These are phyloP conservation scores for Laticauda colubrina DNA, from an alignment of 2,113 vertebrate genomes.

Conservation along the genomic window DNA sequence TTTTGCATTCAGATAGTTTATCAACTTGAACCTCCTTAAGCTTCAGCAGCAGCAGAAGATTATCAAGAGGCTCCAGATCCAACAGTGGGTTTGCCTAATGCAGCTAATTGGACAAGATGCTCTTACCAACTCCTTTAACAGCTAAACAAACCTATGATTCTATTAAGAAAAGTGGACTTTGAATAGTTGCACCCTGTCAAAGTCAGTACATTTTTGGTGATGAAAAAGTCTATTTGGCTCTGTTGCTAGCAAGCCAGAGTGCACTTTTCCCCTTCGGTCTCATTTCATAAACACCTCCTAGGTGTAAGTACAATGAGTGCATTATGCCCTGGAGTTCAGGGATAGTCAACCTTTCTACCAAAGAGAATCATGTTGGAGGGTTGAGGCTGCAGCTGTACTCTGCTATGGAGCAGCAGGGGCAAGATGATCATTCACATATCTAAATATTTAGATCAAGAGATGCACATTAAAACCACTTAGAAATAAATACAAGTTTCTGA, in stretches of 20 bases:
- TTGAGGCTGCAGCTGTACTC: slow-evolving; percentile 56
- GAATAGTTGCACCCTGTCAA: slow-evolving; percentile 24
- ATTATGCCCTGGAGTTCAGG: slow-evolving; percentile 43
- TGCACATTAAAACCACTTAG: slow-evolving; percentile 59
- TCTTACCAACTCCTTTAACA: not conserved
- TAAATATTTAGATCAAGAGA: slow-evolving; percentile 68
- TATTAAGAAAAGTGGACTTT: slow-evolving; percentile 26
- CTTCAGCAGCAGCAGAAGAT: not conserved
- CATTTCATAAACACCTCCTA: slow-evolving; percentile 59
- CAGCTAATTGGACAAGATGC: not conserved
- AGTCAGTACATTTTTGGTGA: slow-evolving; percentile 25
- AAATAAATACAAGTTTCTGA: slow-evolving; percentile 64
- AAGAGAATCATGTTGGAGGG: slow-evolving; percentile 19
- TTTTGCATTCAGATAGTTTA: not conserved
- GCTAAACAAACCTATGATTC: slow-evolving; percentile 23
- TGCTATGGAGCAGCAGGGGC: slow-evolving; percentile 55
- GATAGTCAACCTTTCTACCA: slow-evolving; percentile 51
- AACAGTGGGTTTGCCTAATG: not conserved
- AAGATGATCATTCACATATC: slow-evolving; percentile 58
- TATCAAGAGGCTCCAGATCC: not conserved
- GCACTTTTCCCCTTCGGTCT: slow-evolving; percentile 37
- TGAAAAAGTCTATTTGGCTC: slow-evolving; percentile 56
- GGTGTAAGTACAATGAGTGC: slow-evolving; percentile 56
- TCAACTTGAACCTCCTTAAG: not conserved
- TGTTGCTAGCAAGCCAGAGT: slow-evolving; percentile 50